Percentiles rank a stretch among this genome's conserved stretches.
Evolutionary conservation across 2,797 vertebrate genomes (phyloP).

Genomic region (Etheostoma perlongum): DNA sequence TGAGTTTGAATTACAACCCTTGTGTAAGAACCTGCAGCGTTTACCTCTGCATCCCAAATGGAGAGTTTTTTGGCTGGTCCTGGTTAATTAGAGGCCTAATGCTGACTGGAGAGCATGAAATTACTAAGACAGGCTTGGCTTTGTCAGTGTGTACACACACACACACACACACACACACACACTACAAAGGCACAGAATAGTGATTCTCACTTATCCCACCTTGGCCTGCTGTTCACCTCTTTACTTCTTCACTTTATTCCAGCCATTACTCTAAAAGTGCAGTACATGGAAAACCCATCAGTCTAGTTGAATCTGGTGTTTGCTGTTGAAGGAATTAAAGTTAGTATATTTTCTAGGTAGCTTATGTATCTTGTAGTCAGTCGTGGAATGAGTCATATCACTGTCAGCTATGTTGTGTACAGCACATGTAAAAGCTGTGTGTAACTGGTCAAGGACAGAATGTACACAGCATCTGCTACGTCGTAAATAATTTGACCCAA

Average conservation of each 20-base stretch:
- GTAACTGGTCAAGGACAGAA: conserved; percentile 8
- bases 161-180: conserved; percentile 10
- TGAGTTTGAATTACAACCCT: conserved; percentile 35
- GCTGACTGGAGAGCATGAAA: conserved; percentile 61
- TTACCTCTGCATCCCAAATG: conserved; percentile 51
- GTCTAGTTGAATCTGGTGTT: background rate
- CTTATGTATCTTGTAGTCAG: background rate
- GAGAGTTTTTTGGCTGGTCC: conserved; percentile 46
- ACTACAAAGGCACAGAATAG: conserved; percentile 14
- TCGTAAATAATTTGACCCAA: conserved; percentile 35
- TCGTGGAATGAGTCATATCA: background rate
- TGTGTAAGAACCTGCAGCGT: conserved; percentile 54
- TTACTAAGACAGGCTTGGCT: conserved; percentile 48
- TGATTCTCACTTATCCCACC: conserved; percentile 7
- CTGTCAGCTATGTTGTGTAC: background rate
- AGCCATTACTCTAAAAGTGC: background rate
- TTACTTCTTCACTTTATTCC: conserved; percentile 7
- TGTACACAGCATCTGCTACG: conserved; percentile 13
- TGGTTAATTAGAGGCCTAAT: conserved; percentile 60
- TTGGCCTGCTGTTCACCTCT: conserved; percentile 7
- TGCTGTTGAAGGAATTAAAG: conserved; percentile 2
- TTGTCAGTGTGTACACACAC: conserved; percentile 31
- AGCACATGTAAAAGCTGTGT: background rate
- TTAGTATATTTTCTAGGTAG: conserved; percentile 7
- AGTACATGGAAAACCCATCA: background rate